These are phyloP conservation scores for Calonectris borealis DNA, from an alignment of 2,113 vertebrate species.

Conservation along the genomic window DNA sequence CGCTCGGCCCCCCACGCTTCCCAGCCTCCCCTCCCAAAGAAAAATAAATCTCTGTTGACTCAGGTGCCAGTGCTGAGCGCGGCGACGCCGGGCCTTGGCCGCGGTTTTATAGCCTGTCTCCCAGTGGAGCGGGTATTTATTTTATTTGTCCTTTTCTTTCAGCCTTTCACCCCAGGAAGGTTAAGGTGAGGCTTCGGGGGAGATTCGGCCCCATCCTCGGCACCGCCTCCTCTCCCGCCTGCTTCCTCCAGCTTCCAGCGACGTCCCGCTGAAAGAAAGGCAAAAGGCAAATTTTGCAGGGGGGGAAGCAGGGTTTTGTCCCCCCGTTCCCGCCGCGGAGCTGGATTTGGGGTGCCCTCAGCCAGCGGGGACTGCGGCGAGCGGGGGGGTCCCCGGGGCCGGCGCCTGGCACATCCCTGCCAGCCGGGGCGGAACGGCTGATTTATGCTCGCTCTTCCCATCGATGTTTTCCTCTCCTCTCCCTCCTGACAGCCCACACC, in stretches of 20 bases:
- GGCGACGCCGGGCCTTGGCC: neutral
- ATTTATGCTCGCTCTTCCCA: neutral
- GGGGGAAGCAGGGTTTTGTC: accelerated
- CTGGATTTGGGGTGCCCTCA: neutral
- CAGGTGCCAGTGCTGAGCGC: neutral
- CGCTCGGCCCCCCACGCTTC: neutral
- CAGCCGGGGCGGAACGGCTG: neutral
- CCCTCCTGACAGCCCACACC: neutral
- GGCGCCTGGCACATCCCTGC: neutral
- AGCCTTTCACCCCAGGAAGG: neutral
- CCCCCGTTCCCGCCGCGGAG: accelerated
- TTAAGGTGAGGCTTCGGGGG: no score
- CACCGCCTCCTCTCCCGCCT: neutral
- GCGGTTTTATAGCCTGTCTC: neutral
- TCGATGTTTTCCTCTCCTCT: neutral
- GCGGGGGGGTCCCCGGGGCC: neutral
- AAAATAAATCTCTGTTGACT: neutral
- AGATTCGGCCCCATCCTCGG: neutral
- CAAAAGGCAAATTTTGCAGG: neutral
- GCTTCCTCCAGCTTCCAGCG: neutral
- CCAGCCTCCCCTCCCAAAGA: neutral
- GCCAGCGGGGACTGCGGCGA: neutral
- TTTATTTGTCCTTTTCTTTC: neutral
- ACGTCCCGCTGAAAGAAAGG: accelerated
- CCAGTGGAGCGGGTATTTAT: neutral